Base-by-base conservation (phyloP, 1,140 invertebrate genomes). In the Camponotus floridanus region DNA sequence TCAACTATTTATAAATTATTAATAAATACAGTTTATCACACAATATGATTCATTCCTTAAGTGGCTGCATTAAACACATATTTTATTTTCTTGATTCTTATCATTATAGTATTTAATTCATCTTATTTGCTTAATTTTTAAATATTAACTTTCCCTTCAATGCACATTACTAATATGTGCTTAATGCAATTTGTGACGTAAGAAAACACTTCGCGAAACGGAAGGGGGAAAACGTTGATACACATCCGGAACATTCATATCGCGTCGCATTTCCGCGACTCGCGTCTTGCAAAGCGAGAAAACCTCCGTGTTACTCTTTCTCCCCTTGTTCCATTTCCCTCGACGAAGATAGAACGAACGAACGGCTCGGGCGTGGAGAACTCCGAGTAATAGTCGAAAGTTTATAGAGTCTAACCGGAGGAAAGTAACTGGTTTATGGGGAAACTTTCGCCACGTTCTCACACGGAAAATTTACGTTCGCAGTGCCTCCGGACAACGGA, bases 401-500 rank as follows among this genome's bases (percentile, higher is more conserved):
- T 85, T 78, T 65, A 76, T 85, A 76, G 61, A 85, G 71, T 64
- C 71, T 76, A 85, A 78, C 70, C 70, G 81, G 59, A 78, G 81
- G 45, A 85, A 78, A 85, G 81, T 78, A 85, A 78, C 81, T 76
- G 74, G 70, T 85, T 85, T 85, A 85, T 85, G 71, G 73, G 81
- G 18, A 78, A 76, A 85, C 81, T 85, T 85, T 85, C 45, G 61
- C 74, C 73, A 85, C 74, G 81, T 85, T 36, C 71, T 85, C 59
- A 85, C 81, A 59, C 51, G 36, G 67, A 71, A 68, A 83, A 86
- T 86, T 86, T 86, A 80, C 64, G 64, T 89, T 91, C 64, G 67
- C 87, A 93, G 92, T 84, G 7, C 80, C 88, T 64, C 94, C 94
- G 61, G 86, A 90, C 59, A 88, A 87, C 36, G 91, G 86, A 15